These are phyloP conservation scores for Simalia tracyae DNA, from an alignment of 2,797 vertebrate genomes.

Conservation along the genomic window DNA sequence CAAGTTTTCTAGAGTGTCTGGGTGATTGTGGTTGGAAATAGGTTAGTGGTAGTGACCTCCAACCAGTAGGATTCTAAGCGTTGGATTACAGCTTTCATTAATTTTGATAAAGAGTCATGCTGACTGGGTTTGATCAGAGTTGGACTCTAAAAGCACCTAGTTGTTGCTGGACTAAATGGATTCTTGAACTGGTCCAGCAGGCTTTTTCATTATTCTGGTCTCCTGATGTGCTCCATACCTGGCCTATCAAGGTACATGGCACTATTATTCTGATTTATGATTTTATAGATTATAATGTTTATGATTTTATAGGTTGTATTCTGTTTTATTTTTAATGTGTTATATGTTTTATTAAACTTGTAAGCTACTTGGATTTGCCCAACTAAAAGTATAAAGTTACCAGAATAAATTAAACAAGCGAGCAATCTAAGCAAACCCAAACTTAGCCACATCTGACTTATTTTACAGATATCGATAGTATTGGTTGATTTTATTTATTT, in stretches of 20 bases:
- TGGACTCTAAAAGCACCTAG: neutral
- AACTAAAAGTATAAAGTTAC: neutral
- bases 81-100: neutral
- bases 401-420: neutral
- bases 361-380: neutral
- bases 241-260: neutral
- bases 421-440: neutral
- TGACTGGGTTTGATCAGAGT: neutral
- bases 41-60: neutral
- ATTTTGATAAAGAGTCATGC: too few relatives aligned
- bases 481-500: neutral
- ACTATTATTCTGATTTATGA: neutral
- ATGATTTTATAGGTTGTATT: neutral
- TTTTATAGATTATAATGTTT: neutral
- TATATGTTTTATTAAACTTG: neutral
- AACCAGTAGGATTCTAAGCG: neutral
- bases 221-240: neutral
- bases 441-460: neutral
- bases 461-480: neutral
- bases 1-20: neutral
- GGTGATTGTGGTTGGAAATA: neutral
- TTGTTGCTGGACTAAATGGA: neutral
- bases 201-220: neutral
- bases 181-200: neutral
- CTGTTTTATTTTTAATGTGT: neutral